Evolutionary conservation across 2,888 invertebrate species (phyloP).

Genomic region (Eugnorisma glareosa): DNA sequence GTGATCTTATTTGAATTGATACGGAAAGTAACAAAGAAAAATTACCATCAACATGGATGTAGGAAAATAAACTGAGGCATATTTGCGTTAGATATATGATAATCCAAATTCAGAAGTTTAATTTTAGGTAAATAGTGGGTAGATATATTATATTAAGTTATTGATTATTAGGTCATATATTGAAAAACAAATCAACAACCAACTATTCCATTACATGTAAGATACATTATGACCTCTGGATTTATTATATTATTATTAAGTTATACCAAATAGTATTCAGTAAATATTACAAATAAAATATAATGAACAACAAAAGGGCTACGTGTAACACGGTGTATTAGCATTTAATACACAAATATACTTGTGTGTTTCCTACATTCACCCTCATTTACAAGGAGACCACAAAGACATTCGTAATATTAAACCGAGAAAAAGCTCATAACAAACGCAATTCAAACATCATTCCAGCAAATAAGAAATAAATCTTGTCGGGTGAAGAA

Average conservation of each 20-base stretch:
- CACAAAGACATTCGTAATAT: conserved; percentile 56
- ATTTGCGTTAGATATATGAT: not conserved
- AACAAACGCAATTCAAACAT: conserved; percentile 66
- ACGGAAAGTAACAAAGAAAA: conserved; percentile 76
- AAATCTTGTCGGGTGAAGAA: conserved; percentile 66
- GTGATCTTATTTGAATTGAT: conserved; percentile 78
- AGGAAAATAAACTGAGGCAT: conserved; percentile 39
- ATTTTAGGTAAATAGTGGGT: not conserved
- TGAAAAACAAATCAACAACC: not conserved
- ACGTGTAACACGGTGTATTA: conserved; percentile 1
- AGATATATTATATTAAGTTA: not conserved
- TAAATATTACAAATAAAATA: conserved; percentile 23
- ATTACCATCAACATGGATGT: conserved; percentile 72
- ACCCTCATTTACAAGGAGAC: conserved; percentile 42
- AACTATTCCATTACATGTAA: not conserved
- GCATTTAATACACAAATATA: conserved; percentile 21
- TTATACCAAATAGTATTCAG: not conserved
- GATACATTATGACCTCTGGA: not conserved
- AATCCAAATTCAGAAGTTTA: not conserved
- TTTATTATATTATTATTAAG: not conserved
- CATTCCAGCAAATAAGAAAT: conserved; percentile 66
- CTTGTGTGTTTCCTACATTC: conserved; percentile 31
- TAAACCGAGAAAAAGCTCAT: conserved; percentile 59
- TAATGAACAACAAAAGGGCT: conserved; percentile 9
- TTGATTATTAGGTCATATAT: not conserved